Conservation (phyloP, 2,888 invertebrate species). For the Rhingia rostrata region DNA sequence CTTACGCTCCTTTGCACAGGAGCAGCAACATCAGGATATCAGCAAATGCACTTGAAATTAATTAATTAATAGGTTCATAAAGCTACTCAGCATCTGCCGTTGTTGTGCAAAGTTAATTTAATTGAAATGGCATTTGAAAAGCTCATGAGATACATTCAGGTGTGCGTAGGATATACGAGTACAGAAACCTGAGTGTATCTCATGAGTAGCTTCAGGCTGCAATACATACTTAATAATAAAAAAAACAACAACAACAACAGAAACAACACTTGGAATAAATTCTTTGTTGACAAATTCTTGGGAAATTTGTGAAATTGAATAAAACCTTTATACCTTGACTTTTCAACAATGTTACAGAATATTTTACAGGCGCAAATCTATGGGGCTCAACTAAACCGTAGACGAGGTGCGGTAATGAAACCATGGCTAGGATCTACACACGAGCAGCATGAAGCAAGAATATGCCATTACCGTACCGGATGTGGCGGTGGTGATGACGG, state of each 20-base stretch:
- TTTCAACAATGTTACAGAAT: slow-evolving; percentile 11
- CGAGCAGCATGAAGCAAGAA: slow-evolving; percentile 32
- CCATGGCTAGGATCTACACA: background rate
- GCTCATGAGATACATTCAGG: slow-evolving; percentile 32
- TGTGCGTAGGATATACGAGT: too few species aligned
- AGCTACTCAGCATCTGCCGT: slow-evolving; percentile 40
- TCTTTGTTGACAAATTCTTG: slow-evolving; percentile 33
- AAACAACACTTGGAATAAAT: slow-evolving; percentile 20
- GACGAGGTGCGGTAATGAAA: background rate
- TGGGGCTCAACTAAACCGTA: background rate
- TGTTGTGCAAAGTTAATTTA: slow-evolving; percentile 49
- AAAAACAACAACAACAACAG: slow-evolving; percentile 11
- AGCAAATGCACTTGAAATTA: slow-evolving; percentile 44
- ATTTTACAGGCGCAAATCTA: slow-evolving; percentile 34
- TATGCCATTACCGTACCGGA: slow-evolving; percentile 54
- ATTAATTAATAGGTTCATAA: slow-evolving; percentile 56
- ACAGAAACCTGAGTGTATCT: too few species aligned
- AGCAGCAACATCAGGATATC: background rate
- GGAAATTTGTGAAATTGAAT: slow-evolving; percentile 25
- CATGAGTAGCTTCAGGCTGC: background rate
- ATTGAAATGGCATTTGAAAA: slow-evolving; percentile 41
- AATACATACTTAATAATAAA: background rate
- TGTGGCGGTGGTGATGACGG: slow-evolving; percentile 34
- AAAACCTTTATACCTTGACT: slow-evolving; percentile 42
- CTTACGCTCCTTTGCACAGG: slow-evolving; percentile 32